These are phyloP conservation scores for Ariolimax columbianus DNA, from an alignment of 2,888 invertebrate species.

Conservation along the genomic window DNA sequence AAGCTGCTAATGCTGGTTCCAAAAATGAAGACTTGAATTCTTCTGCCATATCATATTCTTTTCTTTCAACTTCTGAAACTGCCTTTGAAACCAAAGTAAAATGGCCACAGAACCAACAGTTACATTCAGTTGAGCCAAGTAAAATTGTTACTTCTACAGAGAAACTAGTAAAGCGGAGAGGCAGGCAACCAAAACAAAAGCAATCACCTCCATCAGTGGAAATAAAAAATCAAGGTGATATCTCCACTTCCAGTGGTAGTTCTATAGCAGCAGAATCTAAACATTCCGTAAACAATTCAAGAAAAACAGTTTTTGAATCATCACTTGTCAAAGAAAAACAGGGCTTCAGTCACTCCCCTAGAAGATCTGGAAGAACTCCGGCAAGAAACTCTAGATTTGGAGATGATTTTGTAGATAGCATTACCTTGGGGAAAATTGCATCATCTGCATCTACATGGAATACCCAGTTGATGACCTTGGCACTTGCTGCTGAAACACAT, in stretches of 20 bases:
- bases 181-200: constrained; percentile 36
- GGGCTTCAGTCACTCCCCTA: constrained; percentile 7
- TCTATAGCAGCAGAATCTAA: constrained; percentile 4
- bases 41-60: neutral
- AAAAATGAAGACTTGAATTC: neutral
- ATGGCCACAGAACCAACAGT: neutral
- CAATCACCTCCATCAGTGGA: neutral
- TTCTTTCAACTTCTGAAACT: neutral
- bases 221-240: neutral
- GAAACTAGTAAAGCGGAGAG: constrained; percentile 31
- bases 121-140: neutral
- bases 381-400: constrained; percentile 47
- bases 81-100: neutral
- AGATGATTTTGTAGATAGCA: constrained; percentile 48
- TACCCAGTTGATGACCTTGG: constrained; percentile 50
- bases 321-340: constrained; percentile 1
- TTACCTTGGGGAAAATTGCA: constrained; percentile 43
- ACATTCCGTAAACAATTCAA: neutral
- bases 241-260: neutral
- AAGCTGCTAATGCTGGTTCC: neutral
- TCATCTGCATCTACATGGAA: constrained; percentile 43
- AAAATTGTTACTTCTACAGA: neutral
- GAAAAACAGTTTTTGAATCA: neutral
- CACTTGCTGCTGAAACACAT: constrained; percentile 50
- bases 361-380: constrained; percentile 43